phyloP scores from a whole-genome alignment of 2,113 vertebrate species.

The Corydoras maculifer region DNA sequence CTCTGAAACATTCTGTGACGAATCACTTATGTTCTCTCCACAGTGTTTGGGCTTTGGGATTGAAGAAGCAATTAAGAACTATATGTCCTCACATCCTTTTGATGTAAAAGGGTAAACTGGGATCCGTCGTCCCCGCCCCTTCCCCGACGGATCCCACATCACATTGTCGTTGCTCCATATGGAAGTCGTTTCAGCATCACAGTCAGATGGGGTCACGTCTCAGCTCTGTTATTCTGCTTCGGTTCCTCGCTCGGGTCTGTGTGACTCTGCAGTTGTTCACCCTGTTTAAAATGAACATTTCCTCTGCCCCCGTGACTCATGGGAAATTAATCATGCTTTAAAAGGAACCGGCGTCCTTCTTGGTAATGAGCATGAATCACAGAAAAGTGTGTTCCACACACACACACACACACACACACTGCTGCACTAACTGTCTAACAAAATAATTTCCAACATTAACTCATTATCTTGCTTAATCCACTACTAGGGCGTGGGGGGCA shows the following conservation, averaged over 20 bases:
- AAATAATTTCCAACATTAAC: too few relatives aligned
- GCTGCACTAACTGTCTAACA: constrained; percentile 8
- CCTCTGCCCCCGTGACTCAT: constrained; percentile 20
- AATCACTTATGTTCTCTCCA: too few relatives aligned
- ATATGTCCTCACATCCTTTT: constrained; percentile 11
- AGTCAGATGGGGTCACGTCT: constrained; percentile 33
- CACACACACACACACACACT: background rate
- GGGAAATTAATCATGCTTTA: constrained; percentile 42
- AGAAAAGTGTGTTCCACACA: constrained; percentile 8
- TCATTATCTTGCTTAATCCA: too few relatives aligned
- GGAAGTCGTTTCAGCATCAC: constrained; percentile 56
- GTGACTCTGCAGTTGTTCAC: constrained; percentile 58
- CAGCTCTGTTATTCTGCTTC: constrained; percentile 25
- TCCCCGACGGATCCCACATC: constrained; percentile 41
- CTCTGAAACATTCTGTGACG: too few relatives aligned
- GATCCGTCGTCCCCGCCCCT: too few relatives aligned
- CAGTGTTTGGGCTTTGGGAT: too few relatives aligned
- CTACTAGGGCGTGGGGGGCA: too few relatives aligned
- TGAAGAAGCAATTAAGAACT: too few relatives aligned
- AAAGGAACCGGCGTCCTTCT: constrained; percentile 26
- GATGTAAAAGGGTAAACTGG: too few relatives aligned
- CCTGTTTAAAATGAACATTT: constrained; percentile 48
- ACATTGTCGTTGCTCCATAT: constrained; percentile 51
- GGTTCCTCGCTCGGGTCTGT: constrained; percentile 33
- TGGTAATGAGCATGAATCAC: constrained; percentile 28